These are phyloP conservation scores for Pseudomugil gertrudae DNA, from an alignment of 2,797 vertebrate species.

Conservation along the genomic window DNA sequence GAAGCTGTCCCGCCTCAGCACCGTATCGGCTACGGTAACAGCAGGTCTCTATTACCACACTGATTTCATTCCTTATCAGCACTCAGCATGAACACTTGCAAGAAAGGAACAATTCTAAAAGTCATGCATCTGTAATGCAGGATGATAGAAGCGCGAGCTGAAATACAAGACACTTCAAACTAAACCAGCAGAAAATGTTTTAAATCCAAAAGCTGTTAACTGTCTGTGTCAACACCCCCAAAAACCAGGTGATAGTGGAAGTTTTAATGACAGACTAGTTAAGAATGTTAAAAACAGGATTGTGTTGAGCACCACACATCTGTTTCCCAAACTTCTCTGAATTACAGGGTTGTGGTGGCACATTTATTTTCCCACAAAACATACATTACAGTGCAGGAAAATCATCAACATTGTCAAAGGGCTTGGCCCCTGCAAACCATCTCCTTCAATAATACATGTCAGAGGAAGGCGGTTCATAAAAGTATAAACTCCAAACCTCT, in stretches of 20 bases:
- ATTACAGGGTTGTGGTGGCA: conserved; percentile 70
- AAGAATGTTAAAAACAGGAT: conserved; percentile 81
- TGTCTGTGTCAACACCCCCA: conserved; percentile 44
- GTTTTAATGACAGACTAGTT: conserved; percentile 76
- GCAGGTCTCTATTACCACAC: conserved; percentile 68
- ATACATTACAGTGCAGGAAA: conserved; percentile 62
- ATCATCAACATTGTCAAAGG: conserved; percentile 67
- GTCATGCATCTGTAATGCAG: conserved; percentile 69
- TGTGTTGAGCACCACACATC: conserved; percentile 49
- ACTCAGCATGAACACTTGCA: conserved; percentile 65
- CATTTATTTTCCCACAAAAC: conserved; percentile 55
- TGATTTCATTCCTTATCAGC: conserved; percentile 68
- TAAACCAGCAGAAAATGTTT: conserved; percentile 47
- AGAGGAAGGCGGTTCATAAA: conserved; percentile 77
- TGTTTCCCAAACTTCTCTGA: conserved; percentile 58
- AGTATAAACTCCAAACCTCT: conserved; percentile 77
- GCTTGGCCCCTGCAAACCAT: conserved; percentile 61
- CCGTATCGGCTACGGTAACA: conserved; percentile 64
- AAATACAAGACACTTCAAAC: conserved; percentile 29
- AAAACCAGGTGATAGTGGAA: conserved; percentile 67
- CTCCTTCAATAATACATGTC: conserved; percentile 79
- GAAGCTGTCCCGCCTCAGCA: conserved; percentile 60
- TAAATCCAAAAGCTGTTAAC: conserved; percentile 29
- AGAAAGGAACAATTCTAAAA: conserved; percentile 58
- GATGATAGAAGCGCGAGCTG: conserved; percentile 52